phyloP scores from a whole-genome alignment of 2,113 vertebrate genomes.

The Bos indicus region DNA sequence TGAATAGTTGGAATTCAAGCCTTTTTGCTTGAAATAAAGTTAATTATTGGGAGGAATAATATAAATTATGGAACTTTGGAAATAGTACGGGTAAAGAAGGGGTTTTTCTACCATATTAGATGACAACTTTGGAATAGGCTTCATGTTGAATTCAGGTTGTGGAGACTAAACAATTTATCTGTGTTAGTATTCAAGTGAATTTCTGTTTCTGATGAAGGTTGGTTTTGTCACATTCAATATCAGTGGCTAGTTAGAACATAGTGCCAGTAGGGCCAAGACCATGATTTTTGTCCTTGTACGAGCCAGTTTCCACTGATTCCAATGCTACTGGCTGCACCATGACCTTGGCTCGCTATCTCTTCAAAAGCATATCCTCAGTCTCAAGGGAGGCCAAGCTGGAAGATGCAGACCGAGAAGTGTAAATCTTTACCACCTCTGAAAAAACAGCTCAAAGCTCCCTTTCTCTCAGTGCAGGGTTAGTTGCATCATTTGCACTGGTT shows the following conservation, averaged over 20 bases:
- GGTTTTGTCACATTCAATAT: not conserved
- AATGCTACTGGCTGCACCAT: not conserved
- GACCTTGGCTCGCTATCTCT: not conserved
- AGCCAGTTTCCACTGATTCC: not conserved
- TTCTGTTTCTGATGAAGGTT: conserved; percentile 46
- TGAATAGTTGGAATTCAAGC: conserved; percentile 9
- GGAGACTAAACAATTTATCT: not conserved
- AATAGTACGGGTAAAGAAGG: conserved; percentile 9
- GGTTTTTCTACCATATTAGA: not conserved
- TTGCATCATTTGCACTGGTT: not conserved
- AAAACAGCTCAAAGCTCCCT: not conserved
- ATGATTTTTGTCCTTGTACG: conserved; percentile 28
- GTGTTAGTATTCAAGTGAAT: not conserved
- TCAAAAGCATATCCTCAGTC: conserved; percentile 5
- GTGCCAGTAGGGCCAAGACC: not conserved
- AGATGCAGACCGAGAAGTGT: not conserved
- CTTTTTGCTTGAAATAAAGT: conserved; percentile 23
- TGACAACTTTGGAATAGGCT: conserved; percentile 26
- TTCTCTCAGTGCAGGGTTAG: not conserved
- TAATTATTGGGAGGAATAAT: not conserved
- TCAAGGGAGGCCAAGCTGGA: not conserved
- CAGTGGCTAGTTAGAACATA: conserved; percentile 7
- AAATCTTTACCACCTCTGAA: not conserved
- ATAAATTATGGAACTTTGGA: not conserved
- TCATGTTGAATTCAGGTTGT: not conserved